Conservation (phyloP, 2,113 vertebrate species). For the Chinchilla lanigera region DNA sequence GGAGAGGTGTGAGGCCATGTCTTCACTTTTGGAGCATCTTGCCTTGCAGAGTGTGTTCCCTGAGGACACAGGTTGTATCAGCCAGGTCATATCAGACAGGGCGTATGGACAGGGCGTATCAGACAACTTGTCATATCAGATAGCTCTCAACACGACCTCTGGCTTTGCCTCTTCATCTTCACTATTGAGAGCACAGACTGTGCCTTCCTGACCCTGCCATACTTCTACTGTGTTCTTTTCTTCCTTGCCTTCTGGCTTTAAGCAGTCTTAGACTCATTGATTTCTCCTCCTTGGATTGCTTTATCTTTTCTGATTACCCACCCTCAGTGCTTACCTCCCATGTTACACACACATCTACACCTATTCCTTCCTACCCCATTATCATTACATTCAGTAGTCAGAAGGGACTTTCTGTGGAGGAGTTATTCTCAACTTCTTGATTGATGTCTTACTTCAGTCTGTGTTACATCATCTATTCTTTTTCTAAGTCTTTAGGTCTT, state of each 20-base stretch:
- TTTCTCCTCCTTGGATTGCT: background rate
- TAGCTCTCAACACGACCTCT: too few relatives aligned
- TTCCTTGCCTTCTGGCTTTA: background rate
- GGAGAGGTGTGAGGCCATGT: background rate
- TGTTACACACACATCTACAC: background rate
- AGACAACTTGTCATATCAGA: too few relatives aligned
- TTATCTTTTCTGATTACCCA: background rate
- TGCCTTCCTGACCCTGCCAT: background rate
- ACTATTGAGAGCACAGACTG: rapidly evolving
- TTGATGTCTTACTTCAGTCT: background rate
- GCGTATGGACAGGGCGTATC: rapidly evolving
- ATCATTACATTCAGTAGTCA: background rate
- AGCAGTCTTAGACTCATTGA: background rate
- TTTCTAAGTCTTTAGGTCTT: background rate
- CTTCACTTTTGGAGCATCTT: background rate
- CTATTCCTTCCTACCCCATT: background rate
- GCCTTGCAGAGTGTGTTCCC: background rate
- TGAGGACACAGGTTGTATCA: background rate
- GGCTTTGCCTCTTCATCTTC: background rate
- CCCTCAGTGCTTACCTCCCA: background rate
- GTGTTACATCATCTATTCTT: background rate
- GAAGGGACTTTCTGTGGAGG: background rate
- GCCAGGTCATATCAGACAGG: too few relatives aligned
- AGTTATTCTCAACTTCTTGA: background rate
- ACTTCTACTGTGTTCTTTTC: background rate